Evolutionary conservation across 1,140 invertebrate species (phyloP).

Genomic region (Drosophila repleta): DNA sequence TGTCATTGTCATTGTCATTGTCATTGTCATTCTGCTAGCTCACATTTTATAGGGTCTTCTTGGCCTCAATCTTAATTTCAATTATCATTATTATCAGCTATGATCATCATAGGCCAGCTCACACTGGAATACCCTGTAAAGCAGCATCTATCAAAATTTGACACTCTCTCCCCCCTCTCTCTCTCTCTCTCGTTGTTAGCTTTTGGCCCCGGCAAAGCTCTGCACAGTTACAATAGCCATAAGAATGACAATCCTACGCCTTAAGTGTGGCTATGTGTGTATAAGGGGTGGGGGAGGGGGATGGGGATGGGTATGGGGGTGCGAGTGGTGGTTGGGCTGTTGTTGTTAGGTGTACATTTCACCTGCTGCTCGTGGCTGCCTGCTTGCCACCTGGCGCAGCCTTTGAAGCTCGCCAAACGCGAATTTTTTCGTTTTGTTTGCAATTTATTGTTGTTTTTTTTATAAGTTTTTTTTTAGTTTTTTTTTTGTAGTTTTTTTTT

Average conservation of each 20-base stretch:
- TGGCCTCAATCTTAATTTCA: too few relatives aligned
- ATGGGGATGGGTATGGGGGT: too few relatives aligned
- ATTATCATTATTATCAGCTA: too few relatives aligned
- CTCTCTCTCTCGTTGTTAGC: too few relatives aligned
- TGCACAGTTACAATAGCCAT: background rate
- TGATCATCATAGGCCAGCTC: background rate
- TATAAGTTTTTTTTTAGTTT: constrained; percentile 10
- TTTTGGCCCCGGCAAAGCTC: background rate
- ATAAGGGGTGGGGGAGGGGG: background rate
- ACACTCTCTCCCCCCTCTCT: too few relatives aligned
- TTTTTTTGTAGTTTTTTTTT: constrained; percentile 1
- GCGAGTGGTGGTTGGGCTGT: too few relatives aligned
- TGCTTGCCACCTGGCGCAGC: background rate
- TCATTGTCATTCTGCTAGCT: too few relatives aligned
- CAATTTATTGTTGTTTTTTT: constrained; percentile 30
- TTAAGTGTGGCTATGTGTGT: background rate
- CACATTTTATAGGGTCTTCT: too few relatives aligned
- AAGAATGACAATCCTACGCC: constrained; percentile 21
- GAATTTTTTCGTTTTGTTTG: constrained; percentile 33
- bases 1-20: too few relatives aligned
- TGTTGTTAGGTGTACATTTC: background rate
- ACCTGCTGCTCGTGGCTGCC: background rate
- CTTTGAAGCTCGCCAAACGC: constrained; percentile 24
- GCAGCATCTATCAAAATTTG: too few relatives aligned
- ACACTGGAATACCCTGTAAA: too few relatives aligned